A percentile compares a stretch with the other conserved stretches of the same genome.
Conservation (phyloP, 2,113 vertebrate species). For the Phyllostomus hastatus region DNA sequence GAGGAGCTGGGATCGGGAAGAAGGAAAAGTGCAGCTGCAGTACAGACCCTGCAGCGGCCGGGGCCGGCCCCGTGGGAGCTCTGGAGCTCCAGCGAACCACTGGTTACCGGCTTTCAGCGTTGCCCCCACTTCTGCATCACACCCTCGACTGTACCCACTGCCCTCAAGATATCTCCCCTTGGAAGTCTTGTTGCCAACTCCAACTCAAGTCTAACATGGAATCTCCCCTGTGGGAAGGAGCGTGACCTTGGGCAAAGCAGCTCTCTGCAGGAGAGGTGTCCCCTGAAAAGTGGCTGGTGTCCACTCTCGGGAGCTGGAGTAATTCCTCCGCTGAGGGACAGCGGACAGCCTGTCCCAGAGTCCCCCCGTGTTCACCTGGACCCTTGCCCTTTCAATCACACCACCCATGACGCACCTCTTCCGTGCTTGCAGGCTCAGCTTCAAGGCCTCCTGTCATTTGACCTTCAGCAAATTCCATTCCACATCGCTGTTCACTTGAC, state of each 20-base stretch:
- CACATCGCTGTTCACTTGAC: neutral
- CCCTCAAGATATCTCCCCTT: neutral
- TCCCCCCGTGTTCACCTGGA: neutral
- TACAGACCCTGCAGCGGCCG: neutral
- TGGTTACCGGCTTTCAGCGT: neutral
- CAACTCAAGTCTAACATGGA: neutral
- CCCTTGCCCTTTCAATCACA: neutral
- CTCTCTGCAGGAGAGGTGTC: neutral
- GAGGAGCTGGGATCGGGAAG: neutral
- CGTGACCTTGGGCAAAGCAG: neutral
- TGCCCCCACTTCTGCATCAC: neutral
- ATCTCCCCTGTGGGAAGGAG: neutral
- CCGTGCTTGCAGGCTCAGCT: neutral
- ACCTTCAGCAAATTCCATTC: neutral
- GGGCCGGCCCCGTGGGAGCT: neutral
- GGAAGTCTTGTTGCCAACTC: neutral
- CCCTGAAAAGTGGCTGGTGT: neutral
- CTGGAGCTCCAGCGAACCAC: neutral
- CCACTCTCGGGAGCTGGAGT: neutral
- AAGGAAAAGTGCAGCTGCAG: neutral
- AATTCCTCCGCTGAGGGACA: neutral
- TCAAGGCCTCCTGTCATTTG: neutral
- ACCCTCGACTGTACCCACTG: too few relatives aligned
- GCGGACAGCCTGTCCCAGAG: neutral
- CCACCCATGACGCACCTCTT: neutral